These are phyloP conservation scores for Drosophila austrosaltans DNA, from an alignment of 2,888 invertebrate species.

Conservation along the genomic window DNA sequence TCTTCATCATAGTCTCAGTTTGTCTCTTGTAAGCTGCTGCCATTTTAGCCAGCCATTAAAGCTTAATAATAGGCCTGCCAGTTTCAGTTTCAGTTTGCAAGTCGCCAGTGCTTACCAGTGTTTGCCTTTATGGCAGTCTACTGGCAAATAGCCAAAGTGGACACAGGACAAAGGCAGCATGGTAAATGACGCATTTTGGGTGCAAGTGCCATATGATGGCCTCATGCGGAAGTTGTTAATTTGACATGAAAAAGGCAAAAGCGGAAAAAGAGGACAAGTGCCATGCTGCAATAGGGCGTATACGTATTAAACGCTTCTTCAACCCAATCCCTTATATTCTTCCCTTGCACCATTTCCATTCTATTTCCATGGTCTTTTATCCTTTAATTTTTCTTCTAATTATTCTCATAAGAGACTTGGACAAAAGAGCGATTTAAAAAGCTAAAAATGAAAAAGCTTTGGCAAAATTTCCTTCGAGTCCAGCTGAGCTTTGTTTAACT, in stretches of 20 bases:
- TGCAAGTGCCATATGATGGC: slow-evolving; percentile 78
- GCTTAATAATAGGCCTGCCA: slow-evolving; percentile 60
- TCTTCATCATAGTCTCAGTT: slow-evolving; percentile 35
- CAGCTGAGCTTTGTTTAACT: slow-evolving; percentile 26
- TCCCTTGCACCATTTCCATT: background rate
- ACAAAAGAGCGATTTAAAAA: background rate
- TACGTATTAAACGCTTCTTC: slow-evolving; percentile 44
- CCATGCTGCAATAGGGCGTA: slow-evolving; percentile 26
- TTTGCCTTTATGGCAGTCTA: slow-evolving; percentile 5
- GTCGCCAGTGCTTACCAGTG: slow-evolving; percentile 58
- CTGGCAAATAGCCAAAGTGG: slow-evolving; percentile 61
- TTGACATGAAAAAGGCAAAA: slow-evolving; percentile 73
- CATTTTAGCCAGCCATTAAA: slow-evolving; percentile 73
- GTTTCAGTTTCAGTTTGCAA: slow-evolving; percentile 67
- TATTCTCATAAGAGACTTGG: background rate
- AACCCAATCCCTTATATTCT: background rate
- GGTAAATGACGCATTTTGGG: slow-evolving; percentile 78
- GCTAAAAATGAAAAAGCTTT: background rate
- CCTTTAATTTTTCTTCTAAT: background rate
- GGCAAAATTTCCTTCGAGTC: background rate
- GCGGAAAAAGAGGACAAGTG: slow-evolving; percentile 66
- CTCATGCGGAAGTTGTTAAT: slow-evolving; percentile 79
- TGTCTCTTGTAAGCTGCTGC: slow-evolving; percentile 53
- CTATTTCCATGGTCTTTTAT: background rate
- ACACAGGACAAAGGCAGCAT: slow-evolving; percentile 61